phyloP scores from a whole-genome alignment of 2,113 vertebrate species.

The Octodon degus region DNA sequence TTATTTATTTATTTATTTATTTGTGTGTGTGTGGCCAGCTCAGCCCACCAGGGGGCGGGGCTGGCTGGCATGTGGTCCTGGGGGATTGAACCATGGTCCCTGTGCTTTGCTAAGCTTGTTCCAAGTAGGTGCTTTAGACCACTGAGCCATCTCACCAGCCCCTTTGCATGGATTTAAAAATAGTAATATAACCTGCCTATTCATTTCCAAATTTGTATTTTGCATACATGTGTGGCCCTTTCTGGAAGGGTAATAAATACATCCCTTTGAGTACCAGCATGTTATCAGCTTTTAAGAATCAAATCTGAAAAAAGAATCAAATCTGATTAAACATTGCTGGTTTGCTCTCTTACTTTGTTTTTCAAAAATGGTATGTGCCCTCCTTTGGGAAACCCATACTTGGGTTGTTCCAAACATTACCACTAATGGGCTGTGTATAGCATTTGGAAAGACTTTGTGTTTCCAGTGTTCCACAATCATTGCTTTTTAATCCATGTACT shows the following conservation, averaged over 20 bases:
- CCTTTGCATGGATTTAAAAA: conserved; percentile 32
- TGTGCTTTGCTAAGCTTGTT: too few species aligned
- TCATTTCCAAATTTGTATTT: conserved; percentile 31
- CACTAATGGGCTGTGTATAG: conserved; percentile 30
- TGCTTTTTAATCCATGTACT: conserved; percentile 64
- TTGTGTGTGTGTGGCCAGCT: too few species aligned
- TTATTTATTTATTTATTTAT: too few species aligned
- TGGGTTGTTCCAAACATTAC: background rate
- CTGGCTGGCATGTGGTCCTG: too few species aligned
- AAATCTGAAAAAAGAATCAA: conserved; percentile 46
- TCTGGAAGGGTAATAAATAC: conserved; percentile 5
- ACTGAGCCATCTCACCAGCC: too few species aligned
- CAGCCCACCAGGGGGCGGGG: too few species aligned
- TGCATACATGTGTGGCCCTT: background rate
- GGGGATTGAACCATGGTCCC: too few species aligned
- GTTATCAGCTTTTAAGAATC: conserved; percentile 63
- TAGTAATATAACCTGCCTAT: conserved; percentile 12
- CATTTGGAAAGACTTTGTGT: conserved; percentile 42
- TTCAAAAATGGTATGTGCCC: conserved; percentile 30
- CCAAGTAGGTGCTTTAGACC: too few species aligned
- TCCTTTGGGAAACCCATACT: conserved; percentile 40
- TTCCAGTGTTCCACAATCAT: conserved; percentile 68
- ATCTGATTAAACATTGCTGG: conserved; percentile 36
- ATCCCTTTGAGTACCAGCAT: conserved; percentile 43
- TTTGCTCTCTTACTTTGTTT: conserved; percentile 10